These are phyloP conservation scores for Nothocercus nigrocapillus DNA, from an alignment of 2,113 vertebrate genomes.

Conservation along the genomic window DNA sequence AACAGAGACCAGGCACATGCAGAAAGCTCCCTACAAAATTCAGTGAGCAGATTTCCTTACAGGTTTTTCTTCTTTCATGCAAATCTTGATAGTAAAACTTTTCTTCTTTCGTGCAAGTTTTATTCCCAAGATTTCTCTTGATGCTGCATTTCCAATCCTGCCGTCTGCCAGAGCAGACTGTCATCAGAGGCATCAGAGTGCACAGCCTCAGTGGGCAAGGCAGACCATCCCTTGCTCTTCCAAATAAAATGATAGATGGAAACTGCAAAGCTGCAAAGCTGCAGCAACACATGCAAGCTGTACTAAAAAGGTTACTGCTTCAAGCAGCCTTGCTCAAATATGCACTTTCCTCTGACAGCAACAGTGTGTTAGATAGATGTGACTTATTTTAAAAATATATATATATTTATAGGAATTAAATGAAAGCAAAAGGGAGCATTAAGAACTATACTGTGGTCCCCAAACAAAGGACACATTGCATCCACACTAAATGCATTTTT, in stretches of 20 bases:
- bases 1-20: not conserved
- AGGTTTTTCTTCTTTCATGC: not conserved
- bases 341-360: not conserved
- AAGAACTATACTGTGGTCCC: not conserved
- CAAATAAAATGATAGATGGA: not conserved
- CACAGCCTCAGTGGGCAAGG: not conserved
- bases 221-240: not conserved
- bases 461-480: not conserved
- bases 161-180: not conserved
- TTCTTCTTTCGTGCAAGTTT: not conserved
- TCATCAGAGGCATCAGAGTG: accelerated
- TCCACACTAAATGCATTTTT: not conserved
- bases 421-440: not conserved
- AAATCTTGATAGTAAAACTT: too few relatives aligned
- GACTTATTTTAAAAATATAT: not conserved
- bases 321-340: not conserved
- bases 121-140: not conserved
- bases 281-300: not conserved
- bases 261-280: not conserved
- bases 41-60: not conserved
- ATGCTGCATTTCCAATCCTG: not conserved
- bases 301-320: not conserved
- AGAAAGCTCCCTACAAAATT: not conserved
- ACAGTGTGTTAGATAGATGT: not conserved
- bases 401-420: not conserved